Evolutionary conservation across 1,140 invertebrate genomes (phyloP), one percentile per base, ranked within the genome.

Genomic region (Papilio xuthus): DNA sequence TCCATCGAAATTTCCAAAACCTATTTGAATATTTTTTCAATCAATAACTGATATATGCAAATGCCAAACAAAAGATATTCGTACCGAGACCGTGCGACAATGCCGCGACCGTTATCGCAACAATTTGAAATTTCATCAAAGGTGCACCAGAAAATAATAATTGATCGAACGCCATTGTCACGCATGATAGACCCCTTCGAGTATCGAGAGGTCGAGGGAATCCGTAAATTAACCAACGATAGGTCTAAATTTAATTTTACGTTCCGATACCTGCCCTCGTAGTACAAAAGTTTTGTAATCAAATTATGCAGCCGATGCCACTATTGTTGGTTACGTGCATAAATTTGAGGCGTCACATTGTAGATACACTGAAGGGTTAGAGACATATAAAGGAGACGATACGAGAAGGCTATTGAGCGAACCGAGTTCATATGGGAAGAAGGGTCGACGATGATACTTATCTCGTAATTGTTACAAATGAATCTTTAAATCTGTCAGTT

Each of bases 21-120:
- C 50, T 26, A 92, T 93, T 93, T 92, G 85, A 93, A 93, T 94
- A 92, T 92, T 92, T 90, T 91, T 90, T 89, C 90, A 92, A 94
- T 94, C 92, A 94, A 94, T 94, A 92, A 93, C 88, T 86, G 88
- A 92, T 92, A 89, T 93, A 94, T 93, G 92, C 91, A 94, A 93
- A 93, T 92, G 69, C 80, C 26, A 69, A 70, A 84, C 83, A 88
- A 90, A 89, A 92, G 85, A 88, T 84, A 90, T 90, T 88, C 74
- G 86, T 88, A 85, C 84, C 85, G 85, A 79, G 86, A 82, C 78
- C 80, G 84, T 81, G 80, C 86, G 86, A 93, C 91, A 93, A 92
- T 88, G 86, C 79, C 73, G 77, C 88, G 87, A 93, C 92, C 92
- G 92, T 94, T 93, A 92, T 86, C 83, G 87, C 81, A 88, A 91